These are phyloP conservation scores for Falco concolor DNA, from an alignment of 2,797 vertebrate species.

Conservation along the genomic window DNA sequence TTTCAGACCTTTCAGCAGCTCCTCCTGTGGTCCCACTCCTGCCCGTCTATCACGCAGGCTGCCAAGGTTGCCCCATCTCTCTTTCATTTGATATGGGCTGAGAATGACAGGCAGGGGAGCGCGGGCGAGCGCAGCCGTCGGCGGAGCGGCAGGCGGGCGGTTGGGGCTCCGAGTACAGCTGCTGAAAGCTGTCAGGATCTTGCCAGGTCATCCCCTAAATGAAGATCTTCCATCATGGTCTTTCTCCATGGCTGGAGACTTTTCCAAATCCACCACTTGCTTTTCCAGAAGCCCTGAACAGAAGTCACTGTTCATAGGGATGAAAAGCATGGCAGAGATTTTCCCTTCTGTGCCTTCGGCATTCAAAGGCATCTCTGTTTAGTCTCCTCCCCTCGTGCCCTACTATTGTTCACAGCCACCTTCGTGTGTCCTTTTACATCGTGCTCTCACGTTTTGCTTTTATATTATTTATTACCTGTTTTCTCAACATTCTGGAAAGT, in stretches of 20 bases:
- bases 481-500: neutral
- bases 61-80: constrained; percentile 13
- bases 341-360: neutral
- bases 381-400: neutral
- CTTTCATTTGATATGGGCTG: constrained; percentile 31
- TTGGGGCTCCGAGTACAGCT: neutral
- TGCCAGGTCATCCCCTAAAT: neutral
- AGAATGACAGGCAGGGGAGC: constrained; percentile 12
- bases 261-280: neutral
- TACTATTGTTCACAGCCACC: neutral
- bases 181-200: constrained; percentile 23
- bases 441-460: neutral
- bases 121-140: neutral
- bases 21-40: constrained; percentile 33
- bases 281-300: neutral
- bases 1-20: constrained; percentile 53
- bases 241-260: constrained; percentile 1
- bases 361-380: neutral
- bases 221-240: neutral
- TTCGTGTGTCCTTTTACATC: neutral
- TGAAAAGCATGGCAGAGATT: neutral
- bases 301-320: neutral
- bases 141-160: neutral
- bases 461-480: neutral
- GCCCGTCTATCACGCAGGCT: constrained; percentile 1